Evolutionary conservation across 2,888 invertebrate genomes (phyloP).

Genomic region (Lagria hirta): DNA sequence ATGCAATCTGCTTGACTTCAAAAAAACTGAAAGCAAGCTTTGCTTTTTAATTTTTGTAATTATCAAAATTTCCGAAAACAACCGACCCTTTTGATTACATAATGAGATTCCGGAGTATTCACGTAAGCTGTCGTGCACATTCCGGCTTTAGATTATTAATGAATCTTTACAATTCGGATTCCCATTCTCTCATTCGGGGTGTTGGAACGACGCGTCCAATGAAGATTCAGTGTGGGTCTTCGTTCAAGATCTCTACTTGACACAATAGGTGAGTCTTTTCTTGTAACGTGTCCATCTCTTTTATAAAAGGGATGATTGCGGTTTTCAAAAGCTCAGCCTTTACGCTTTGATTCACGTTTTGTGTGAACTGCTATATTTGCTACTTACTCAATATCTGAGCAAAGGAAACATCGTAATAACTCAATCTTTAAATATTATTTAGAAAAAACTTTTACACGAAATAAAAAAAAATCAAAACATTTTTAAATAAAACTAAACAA

Average conservation of each 20-base stretch:
- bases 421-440: too few relatives aligned
- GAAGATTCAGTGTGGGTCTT: conserved; percentile 24
- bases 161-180: conserved; percentile 32
- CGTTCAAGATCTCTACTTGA: conserved; percentile 18
- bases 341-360: conserved; percentile 19
- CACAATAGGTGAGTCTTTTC: conserved; percentile 26
- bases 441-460: too few relatives aligned
- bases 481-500: too few relatives aligned
- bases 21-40: conserved; percentile 2
- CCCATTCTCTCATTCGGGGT: conserved; percentile 21
- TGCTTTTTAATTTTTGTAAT: conserved; percentile 15
- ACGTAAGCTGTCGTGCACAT: conserved; percentile 31
- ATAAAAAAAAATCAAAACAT: too few relatives aligned
- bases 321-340: conserved; percentile 13
- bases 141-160: conserved; percentile 34
- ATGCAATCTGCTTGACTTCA: too few relatives aligned
- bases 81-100: conserved; percentile 27
- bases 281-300: conserved; percentile 16
- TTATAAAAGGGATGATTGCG: conserved; percentile 15
- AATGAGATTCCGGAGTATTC: conserved; percentile 29
- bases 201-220: conserved; percentile 24
- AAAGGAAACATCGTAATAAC: too few relatives aligned
- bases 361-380: too few relatives aligned
- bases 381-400: too few relatives aligned
- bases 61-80: conserved; percentile 28